phyloP scores from a whole-genome alignment of 2,797 vertebrate genomes.

The Gobio occitaniae region DNA sequence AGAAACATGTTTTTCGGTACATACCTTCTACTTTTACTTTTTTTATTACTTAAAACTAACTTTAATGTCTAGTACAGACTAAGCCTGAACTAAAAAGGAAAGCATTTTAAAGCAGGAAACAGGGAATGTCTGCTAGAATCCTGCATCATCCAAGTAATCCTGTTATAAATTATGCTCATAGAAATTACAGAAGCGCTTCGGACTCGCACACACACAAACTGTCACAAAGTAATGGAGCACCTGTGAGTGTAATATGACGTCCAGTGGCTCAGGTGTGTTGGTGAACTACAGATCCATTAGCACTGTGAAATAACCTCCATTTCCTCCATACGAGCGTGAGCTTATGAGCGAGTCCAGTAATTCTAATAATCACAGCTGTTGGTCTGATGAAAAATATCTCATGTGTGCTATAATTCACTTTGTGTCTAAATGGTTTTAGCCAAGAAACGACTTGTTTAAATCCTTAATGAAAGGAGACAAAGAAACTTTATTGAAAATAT shows the following conservation, averaged over 20 bases:
- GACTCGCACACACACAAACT: constrained; percentile 20
- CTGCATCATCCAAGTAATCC: constrained; percentile 2
- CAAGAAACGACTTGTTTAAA: constrained; percentile 36
- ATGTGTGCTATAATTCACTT: constrained; percentile 41
- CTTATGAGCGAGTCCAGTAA: constrained; percentile 11
- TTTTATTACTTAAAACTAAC: not conserved
- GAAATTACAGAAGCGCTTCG: constrained; percentile 16
- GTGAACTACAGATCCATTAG: constrained; percentile 54
- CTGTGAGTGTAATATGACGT: constrained; percentile 43
- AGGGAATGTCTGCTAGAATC: not conserved
- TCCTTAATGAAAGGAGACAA: constrained; percentile 39
- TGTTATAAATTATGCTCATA: constrained; percentile 1
- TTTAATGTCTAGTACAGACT: not conserved
- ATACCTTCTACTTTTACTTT: not conserved
- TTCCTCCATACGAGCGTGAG: constrained; percentile 12
- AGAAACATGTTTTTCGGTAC: no score
- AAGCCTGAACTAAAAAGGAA: not conserved
- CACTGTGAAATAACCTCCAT: constrained; percentile 50
- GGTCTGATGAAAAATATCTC: constrained; percentile 56
- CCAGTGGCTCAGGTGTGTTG: constrained; percentile 50
- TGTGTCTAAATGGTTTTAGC: constrained; percentile 36
- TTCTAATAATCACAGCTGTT: constrained; percentile 56
- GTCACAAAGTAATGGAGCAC: constrained; percentile 50
- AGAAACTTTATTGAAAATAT: not conserved
- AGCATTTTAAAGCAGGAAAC: not conserved